These are phyloP conservation scores for Sarcophaga peregrina DNA, from an alignment of 1,140 invertebrate species.

Conservation along the genomic window DNA sequence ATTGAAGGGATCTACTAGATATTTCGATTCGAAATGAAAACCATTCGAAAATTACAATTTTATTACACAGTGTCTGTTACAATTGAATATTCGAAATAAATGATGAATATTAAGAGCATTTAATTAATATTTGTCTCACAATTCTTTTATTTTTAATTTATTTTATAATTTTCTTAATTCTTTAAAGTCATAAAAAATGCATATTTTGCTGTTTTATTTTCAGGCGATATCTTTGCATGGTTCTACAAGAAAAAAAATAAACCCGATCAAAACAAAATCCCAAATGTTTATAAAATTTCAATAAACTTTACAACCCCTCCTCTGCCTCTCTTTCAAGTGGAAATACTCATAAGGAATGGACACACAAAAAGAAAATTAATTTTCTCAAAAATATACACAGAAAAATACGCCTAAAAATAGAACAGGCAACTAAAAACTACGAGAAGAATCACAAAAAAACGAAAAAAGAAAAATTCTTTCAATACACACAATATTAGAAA, in stretches of 20 bases:
- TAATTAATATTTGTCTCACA: no score
- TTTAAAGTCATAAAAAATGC: no score
- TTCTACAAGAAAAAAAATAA: not conserved
- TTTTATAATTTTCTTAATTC: no score
- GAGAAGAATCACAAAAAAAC: constrained; percentile 56
- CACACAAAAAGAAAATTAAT: not conserved
- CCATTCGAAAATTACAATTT: no score
- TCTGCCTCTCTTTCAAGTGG: not conserved
- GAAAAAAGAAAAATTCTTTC: constrained; percentile 24
- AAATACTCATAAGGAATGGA: not conserved
- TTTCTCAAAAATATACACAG: not conserved
- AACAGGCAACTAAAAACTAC: constrained; percentile 57
- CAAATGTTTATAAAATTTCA: constrained; percentile 36
- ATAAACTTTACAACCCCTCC: constrained; percentile 3
- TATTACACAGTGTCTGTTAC: no score
- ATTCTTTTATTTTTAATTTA: no score
- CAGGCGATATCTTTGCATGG: not conserved
- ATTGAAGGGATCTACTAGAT: no score
- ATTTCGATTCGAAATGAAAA: no score
- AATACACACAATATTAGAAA: constrained; percentile 13
- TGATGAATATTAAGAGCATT: no score
- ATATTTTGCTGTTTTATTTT: not conserved
- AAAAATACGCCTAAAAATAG: constrained; percentile 55
- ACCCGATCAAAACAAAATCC: constrained; percentile 19
- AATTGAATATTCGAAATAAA: no score